Evolutionary conservation across 1,140 invertebrate genomes (phyloP), one percentile per base, ranked within the genome.

Genomic region (Carcinoscorpius rotundicauda): DNA sequence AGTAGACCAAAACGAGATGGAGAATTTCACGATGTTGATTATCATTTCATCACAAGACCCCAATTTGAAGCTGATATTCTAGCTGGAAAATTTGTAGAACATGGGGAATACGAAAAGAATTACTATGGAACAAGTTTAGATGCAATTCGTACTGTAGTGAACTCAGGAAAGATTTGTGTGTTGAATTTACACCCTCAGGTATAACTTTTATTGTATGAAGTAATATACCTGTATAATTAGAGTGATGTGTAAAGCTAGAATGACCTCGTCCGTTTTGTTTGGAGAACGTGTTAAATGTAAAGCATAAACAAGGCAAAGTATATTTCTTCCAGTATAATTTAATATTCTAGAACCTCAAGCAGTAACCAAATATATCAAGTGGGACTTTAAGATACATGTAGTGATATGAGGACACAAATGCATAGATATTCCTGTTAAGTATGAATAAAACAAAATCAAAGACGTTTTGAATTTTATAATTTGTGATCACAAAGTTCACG

Each of bases 71-170:
- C 72, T 6, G 77, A 79, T 65, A 77, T 80, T 51, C 69, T 70
- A 55, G 68, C 69, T 52, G 76, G 74, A 5, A 77, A 78, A 67
- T 83, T 83, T 72, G 74, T 83, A 5, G 82, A 83, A 71, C 78
- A 78, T 70, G 82, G 81, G 29, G 78, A 81, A 67, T 82, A 75
- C 71, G 79, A 83, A 69, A 81, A 81, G 66, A 77, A 81, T 69
- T 75, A 78, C 61, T 83, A 83, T 71, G 82, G 82, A 49, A 82
- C 81, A 8, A 79, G 76, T 65, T 68, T 81, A 10, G 76, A 77
- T 61, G 75, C 81, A 10, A 79, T 83, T 51, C 64, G 76, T 64
- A 70, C 76, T 61, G 79, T 83, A 5, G 76, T 82, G 10, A 75
- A 77, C 60, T 74, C 75, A 51, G 78, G 79, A 6, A 81, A 81